phyloP scores from a whole-genome alignment of 2,888 invertebrate genomes.

The Xestia c-nigrum region DNA sequence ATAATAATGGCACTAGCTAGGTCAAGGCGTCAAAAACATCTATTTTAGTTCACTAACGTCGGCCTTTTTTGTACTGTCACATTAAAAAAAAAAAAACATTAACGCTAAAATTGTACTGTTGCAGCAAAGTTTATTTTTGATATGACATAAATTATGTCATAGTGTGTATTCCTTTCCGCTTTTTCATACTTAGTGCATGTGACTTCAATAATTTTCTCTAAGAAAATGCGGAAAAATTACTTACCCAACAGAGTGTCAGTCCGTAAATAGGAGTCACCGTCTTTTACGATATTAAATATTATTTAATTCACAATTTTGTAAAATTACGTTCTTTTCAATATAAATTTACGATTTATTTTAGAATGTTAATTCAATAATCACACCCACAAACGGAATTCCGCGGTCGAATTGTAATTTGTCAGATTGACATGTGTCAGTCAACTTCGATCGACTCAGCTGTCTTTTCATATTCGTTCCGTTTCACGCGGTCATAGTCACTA shows the following conservation, averaged over 20 bases:
- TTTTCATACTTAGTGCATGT: constrained; percentile 39
- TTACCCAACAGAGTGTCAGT: constrained; percentile 75
- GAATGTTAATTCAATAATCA: constrained; percentile 68
- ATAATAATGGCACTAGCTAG: constrained; percentile 78
- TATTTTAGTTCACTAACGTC: constrained; percentile 72
- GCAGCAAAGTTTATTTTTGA: constrained; percentile 40
- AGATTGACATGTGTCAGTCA: constrained; percentile 70
- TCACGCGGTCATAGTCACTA: background rate
- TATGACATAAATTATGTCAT: constrained; percentile 64
- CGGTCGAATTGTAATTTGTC: constrained; percentile 72
- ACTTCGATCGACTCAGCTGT: constrained; percentile 68
- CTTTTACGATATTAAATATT: constrained; percentile 45
- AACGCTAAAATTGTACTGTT: constrained; percentile 34
- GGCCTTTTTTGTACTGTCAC: constrained; percentile 64
- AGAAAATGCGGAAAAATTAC: constrained; percentile 64
- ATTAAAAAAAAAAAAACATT: constrained; percentile 48
- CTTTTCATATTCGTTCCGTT: constrained; percentile 60
- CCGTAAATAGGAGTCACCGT: constrained; percentile 68
- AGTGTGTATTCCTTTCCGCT: constrained; percentile 73
- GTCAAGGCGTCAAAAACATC: constrained; percentile 80
- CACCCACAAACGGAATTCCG: constrained; percentile 83
- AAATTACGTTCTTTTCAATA: constrained; percentile 40
- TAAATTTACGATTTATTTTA: constrained; percentile 56
- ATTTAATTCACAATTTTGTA: constrained; percentile 68
- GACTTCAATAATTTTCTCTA: constrained; percentile 53